Conservation (phyloP, 2,113 vertebrate species). For the Acinonyx jubatus region DNA sequence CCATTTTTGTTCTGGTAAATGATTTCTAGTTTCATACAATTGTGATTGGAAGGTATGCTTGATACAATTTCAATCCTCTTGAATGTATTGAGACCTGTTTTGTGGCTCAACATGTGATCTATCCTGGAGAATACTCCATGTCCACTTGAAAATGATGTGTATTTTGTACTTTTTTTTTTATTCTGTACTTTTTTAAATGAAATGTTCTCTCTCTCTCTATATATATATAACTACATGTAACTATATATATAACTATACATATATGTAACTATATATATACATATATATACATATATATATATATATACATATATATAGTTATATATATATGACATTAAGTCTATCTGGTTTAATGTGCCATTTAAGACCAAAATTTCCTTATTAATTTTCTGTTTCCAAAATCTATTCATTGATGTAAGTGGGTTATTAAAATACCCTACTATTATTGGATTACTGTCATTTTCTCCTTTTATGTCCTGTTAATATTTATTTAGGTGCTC, state of each 20-base stretch:
- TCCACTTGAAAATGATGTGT: neutral
- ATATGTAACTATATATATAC: too few relatives aligned
- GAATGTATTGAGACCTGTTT: neutral
- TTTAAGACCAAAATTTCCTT: neutral
- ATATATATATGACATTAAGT: neutral
- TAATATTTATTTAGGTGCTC: neutral
- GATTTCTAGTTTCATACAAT: neutral
- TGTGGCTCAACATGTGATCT: neutral
- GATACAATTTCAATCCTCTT: neutral
- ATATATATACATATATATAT: neutral
- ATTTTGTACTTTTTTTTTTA: neutral
- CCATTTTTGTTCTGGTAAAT: neutral
- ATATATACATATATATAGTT: neutral
- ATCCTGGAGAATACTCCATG: neutral
- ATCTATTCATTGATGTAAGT: neutral
- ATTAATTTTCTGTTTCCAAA: neutral
- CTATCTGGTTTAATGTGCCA: neutral
- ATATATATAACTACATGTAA: too few relatives aligned
- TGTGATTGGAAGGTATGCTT: neutral
- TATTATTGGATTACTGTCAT: neutral
- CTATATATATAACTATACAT: too few relatives aligned
- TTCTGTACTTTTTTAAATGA: neutral
- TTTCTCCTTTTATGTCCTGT: neutral
- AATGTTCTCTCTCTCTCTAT: neutral
- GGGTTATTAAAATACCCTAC: neutral